A percentile compares a stretch with the other conserved stretches of the same genome.
phyloP scores from a whole-genome alignment of 2,797 vertebrate species.

The Rhynchonycteris naso region DNA sequence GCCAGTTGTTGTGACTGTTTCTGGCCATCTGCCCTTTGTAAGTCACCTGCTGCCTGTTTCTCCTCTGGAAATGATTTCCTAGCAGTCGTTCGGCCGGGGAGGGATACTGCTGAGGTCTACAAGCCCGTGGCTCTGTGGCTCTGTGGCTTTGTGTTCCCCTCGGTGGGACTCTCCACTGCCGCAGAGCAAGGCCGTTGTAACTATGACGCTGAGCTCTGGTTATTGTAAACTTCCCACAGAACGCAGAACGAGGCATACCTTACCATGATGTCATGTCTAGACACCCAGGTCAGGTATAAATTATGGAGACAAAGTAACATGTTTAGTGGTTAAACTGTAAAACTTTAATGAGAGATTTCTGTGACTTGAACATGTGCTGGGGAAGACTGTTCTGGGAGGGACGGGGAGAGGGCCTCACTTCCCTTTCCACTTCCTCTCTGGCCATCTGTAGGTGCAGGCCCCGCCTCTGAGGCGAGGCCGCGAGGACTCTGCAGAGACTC shows the following conservation, averaged over 20 bases:
- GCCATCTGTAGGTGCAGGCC: neutral
- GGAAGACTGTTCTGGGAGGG: constrained; percentile 73
- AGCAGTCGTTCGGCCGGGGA: constrained; percentile 68
- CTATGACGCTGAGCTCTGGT: constrained; percentile 82
- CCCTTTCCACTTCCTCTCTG: constrained; percentile 80
- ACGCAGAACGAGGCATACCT: constrained; percentile 85
- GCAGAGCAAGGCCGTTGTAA: neutral
- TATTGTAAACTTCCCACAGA: constrained; percentile 85
- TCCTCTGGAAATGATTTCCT: neutral
- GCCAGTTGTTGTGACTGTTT: neutral
- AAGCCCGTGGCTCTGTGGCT: neutral
- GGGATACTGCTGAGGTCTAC: constrained; percentile 59
- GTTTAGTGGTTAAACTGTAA: constrained; percentile 85
- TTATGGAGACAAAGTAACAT: constrained; percentile 85
- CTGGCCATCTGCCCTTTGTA: neutral
- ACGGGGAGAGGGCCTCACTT: constrained; percentile 65
- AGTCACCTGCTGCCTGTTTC: neutral
- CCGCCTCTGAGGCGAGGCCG: constrained; percentile 26
- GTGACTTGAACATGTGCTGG: constrained; percentile 79
- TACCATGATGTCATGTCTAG: constrained; percentile 89
- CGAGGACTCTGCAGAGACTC: constrained; percentile 43
- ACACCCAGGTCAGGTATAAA: constrained; percentile 88
- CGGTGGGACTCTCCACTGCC: neutral
- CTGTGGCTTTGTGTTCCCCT: neutral
- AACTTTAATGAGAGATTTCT: constrained; percentile 86